Base-by-base conservation (phyloP, 2,888 invertebrate genomes). In the Lordiphosa andalusiaca region DNA sequence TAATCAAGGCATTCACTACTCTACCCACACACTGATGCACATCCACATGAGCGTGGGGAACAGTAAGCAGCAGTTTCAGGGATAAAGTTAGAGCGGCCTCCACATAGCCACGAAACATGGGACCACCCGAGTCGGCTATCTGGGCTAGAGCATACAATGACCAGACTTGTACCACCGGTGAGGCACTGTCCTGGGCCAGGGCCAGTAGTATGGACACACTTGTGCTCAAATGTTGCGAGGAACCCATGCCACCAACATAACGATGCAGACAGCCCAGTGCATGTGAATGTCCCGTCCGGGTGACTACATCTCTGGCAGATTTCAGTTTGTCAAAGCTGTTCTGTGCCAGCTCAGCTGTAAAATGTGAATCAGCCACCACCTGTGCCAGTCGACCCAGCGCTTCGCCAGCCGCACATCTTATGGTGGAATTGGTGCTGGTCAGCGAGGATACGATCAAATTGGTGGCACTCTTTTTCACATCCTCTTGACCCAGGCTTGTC, bases 131-230 rank as follows among this genome's bases (percentile, higher is more conserved):
- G 90, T 99, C 98, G 3, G 98, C 98, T 61, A 99, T 95, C 67
- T 99, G 92, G 0, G 98, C 96, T 21, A 99, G 90, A 0, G 99
- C 98, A 90, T 99, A 98, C 10, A 99, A 91, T 0, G 99, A 95
- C 99, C 99, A 99, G 33, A 98, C 96, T 92, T 99, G 99, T n/a
- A 98, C 96, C 65, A 97, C 95, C 0, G 97, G 96, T 25, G 97
- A 96, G 0, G 96, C 94, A 53, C 94, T 93, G 88, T 99, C 99
- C 90, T 98, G 98, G 0, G 98, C 97, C 36, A 99, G 90, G 0
- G 98, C 98, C 16, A 99, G 90, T 42, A 99, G 89, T 86, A 99
- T 97, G 37, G 97, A 97, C 75, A 99, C 95, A 88, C 97, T 98
- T 2, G 98, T 96, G 86, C 95, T 96, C 52, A 97, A 92, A 90